Base-by-base conservation (phyloP, 2,797 vertebrate species). In the Kryptopterus vitreolus region DNA sequence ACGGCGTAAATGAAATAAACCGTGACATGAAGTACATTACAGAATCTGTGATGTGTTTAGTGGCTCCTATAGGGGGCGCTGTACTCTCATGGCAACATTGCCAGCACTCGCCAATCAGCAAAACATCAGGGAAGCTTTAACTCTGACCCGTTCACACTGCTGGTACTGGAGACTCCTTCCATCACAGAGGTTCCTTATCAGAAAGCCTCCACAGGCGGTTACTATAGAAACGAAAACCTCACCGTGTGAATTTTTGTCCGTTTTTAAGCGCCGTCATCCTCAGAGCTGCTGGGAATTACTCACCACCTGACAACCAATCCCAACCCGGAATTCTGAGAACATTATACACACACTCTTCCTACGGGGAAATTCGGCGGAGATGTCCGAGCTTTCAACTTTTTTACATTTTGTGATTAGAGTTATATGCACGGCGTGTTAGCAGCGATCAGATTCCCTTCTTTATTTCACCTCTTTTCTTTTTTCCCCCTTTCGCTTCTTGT, bases 341-440 rank as follows among this genome's bases (percentile, higher is more conserved):
- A n/a, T 26, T 73, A 43, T 58, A 57, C 26, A 43, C 6, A 9
- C 10, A 3, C 2, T 33, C 58, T 26, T 20, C 53, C 8, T 38
- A 10, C 13, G 12, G n/a, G 72, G 53, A 74, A 74, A 74, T 74
- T 43, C 18, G 33, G 58, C 35, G 24, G 53, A 59, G 26, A 43
- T 29, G 72, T 58, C 33, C 26, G 71, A 74, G 7, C 3, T 43
- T 58, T 5, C 10, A 58, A 33, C 69, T 31, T 58, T n/a, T 72
- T 35, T n/a, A n/a, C n/a, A 38, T 24, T 4, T 43, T 26, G n/a
- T n/a, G 8, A 72, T 59, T 24, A n/a, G 18, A 58, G n/a, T 69
- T 46, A 29, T 22, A 38, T 65, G 48, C n/a, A 65, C 10, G 13
- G 24, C 52, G 48, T 35, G 31, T 71, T 26, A 12, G 20, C 26